Evolutionary conservation across 2,888 invertebrate genomes (phyloP), one percentile per base, ranked within the genome.

Genomic region (Cheilosia impressa): DNA sequence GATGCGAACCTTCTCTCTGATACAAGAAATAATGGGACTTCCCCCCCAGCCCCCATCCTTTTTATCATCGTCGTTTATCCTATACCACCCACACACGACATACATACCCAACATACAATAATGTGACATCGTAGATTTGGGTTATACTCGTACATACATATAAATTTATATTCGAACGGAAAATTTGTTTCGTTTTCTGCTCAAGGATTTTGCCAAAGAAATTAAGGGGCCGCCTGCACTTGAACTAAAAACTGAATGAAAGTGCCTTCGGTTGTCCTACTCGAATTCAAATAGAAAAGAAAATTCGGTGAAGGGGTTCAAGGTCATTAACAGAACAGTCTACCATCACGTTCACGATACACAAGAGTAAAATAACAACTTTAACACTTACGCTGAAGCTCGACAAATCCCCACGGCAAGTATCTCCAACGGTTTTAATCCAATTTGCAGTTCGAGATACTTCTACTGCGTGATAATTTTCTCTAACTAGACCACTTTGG

Each of bases 1-100:
- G 66, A 84, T 76, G 75, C 13, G 84, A 76, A 66, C 71, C 71
- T 80, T 80, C 24, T 45, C 17, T 15, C 57, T 71, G 84, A 80
- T 85, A 85, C 71, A 85, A 85, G 80, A 76, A 79, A 72, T 85
- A 85, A 85, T 80, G 80, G 76, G 80, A 80, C 84, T 85, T 85
- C 72, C 58, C 60, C 60, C 84, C 75, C 79, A 10, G 2, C 17
- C 17, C 17, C 47, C 19, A 19, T n/a, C 73, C 79, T 6, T 83
- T 84, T 84, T 27, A 27, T 27, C 27, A 84, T 84, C 84, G 79
- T 66, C 83, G 83, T 83, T 83, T 78, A 83, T 57, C 72, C 72
- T 9, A 19, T 10, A 17, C 19, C 47, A 47, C n/a, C 47, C n/a
- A 47, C 9, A 17, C 24, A 6, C 45, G 24, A 17, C 17, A 47